Base-by-base conservation (phyloP, 2,888 invertebrate species). In the Isotomurus palustris region DNA sequence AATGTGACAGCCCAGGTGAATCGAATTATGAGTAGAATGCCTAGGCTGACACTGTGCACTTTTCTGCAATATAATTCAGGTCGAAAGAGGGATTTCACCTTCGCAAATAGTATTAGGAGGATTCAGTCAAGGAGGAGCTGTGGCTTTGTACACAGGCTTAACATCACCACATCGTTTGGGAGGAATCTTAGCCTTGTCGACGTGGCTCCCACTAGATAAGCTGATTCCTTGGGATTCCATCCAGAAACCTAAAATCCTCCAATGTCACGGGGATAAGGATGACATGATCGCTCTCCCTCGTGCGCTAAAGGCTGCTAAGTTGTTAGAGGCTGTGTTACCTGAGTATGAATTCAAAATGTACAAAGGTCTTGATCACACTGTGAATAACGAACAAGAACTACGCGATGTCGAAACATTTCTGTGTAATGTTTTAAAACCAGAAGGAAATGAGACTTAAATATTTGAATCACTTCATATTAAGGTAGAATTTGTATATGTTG, bases 61-160 rank as follows among this genome's bases (percentile, higher is more conserved):
- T n/a, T n/a, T n/a, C n/a, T n/a, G n/a, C n/a, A n/a, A n/a, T 8
- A 43, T 22, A 43, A 22, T 44, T n/a, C 58, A 38, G 53, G 58
- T 58, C 90, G 32, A 83, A 84, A 81, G 80, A 56, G 94, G 95
- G 10, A 90, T 96, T 73, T 83, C 88, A 44, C 80, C 90, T 14
- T 83, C 86, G 70, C 83, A 90, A 56, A 91, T 97, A 70, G 76
- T 94, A 41, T 69, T 97, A 41, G 96, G 96, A 51, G 97, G 97
- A 19, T 97, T 97, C 77, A 95, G 95, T 56, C 95, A 96, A 80
- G 97, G 97, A 47, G 97, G 96, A 4, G 94, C 95, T 3, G 79
- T 99, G 62, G 95, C 97, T 1, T 78, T 99, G n/a, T 93, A 91
- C 75, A 87, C 95, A 53, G 93, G 91, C 10, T 79, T 97, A 48